Evolutionary conservation across 2,888 invertebrate genomes (phyloP), one percentile per base, ranked within the genome.

Genomic region (Aelia acuminata): DNA sequence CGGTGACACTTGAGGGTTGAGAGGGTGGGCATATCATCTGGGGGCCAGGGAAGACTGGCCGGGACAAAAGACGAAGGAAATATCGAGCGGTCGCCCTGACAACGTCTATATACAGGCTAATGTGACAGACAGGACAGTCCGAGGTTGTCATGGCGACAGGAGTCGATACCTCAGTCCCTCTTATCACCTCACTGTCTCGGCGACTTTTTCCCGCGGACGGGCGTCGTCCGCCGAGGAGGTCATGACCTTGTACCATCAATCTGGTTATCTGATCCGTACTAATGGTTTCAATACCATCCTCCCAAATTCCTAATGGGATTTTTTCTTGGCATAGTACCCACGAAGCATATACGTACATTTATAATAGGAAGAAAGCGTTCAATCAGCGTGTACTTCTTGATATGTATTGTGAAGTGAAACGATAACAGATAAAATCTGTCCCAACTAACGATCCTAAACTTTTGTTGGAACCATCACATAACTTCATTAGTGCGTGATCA

Each of bases 151-250:
- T 80, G 80, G 84, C 35, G 47, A 84, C 84, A 47, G 50, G 47
- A 80, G 48, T 84, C 48, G 84, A 49, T 48, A 53, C 88, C 89
- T 75, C 89, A 63, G 49, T 57, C 75, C 87, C 85, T 49, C 85
- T 48, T 85, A 88, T 88, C 84, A 84, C 89, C 89, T 88, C 89
- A 87, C 84, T 84, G 85, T 85, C 85, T 84, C 80, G 80, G n/a
- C 43, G 31, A 70, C 63, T 70, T 70, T 70, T 70, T 70, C 31
- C 20, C 35, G 31, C 63, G 31, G 63, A 10, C 63, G 63, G 31
- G 63, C 31, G 18, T 1, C 5, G 63, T 35, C 57, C 63, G 35
- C 22, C 26, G 35, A 4, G 2, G 5, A 35, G 5, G 1, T 4
- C 2, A 13, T 26, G 26, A 31, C 15, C 18, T 18, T 3, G 20